These are phyloP conservation scores for Athalia circularis DNA, from an alignment of 2,888 invertebrate species.

Conservation along the genomic window DNA sequence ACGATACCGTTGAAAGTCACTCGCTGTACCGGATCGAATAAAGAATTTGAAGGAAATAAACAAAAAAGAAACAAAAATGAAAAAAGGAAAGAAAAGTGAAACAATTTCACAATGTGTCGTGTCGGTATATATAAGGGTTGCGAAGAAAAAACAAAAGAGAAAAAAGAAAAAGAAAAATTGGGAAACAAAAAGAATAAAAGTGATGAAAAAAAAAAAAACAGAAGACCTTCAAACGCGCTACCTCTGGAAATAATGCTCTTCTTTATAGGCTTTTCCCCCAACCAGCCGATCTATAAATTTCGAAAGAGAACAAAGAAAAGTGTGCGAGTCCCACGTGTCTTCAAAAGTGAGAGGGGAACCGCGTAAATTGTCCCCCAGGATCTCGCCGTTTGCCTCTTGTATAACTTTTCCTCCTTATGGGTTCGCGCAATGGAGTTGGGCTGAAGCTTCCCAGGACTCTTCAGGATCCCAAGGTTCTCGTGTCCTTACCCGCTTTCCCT, in stretches of 20 bases:
- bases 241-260: conserved; percentile 6
- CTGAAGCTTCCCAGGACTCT: background rate
- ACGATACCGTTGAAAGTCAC: background rate
- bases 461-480: conserved; percentile 28
- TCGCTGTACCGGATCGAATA: background rate
- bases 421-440: conserved; percentile 19
- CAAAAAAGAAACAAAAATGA: background rate
- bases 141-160: background rate
- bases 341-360: conserved; percentile 30
- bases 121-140: too few species aligned
- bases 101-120: background rate
- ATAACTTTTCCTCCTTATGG: conserved; percentile 35
- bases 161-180: background rate
- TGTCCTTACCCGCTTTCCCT: background rate
- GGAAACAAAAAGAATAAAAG: background rate
- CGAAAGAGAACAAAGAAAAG: conserved; percentile 25
- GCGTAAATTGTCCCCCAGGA: conserved; percentile 38
- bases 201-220: background rate
- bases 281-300: conserved; percentile 32
- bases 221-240: background rate
- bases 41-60: background rate
- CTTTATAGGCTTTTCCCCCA: conserved; percentile 6
- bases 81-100: background rate
- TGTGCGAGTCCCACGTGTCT: conserved; percentile 31
- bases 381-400: conserved; percentile 31